Base-by-base conservation (phyloP, 2,113 vertebrate genomes). In the Empidonax traillii region DNA sequence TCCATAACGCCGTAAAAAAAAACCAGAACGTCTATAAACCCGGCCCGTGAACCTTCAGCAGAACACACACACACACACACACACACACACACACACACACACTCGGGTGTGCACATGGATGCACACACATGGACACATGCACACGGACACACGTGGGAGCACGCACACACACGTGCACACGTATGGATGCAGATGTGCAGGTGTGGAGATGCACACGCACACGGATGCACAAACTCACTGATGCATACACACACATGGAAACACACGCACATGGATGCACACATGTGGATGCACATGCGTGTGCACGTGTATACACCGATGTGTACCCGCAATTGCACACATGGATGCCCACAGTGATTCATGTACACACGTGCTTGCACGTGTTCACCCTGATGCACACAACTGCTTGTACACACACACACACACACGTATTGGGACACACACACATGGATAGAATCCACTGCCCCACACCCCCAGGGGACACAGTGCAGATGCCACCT, bases 1-100 rank as follows among this genome's bases (percentile, higher is more conserved):
- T 92, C 85, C 7, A 15, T 63, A 89, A 77, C 1, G 56, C 91
- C 30, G 16, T 96, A 90, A 96, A 95, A 41, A 41, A 77, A 83
- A 87, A 10, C 10, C 96, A 92, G 93, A 92, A 71, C 33, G 0
- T 63, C 96, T 66, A 92, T 96, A 97, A 97, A 97, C 82, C 93
- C 75, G 94, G 56, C 17, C 85, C 1, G 24, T 1, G 58, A 90
- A n/a, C 95, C 87, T 86, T 68, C 72, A 39, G 91, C 55, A 55
- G 93, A 92, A 84, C 95, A 65, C 85, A 12, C 8, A 31, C 73
- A 63, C 68, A 65, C 94, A 96, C 94, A 65, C 85, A 10, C 7
- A 25, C 73, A 63, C 68, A 49, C 22, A 24, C 47, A 49, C 21
- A 47, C 47, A 23, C 46, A 47, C 28, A 44, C 1, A 44, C 10